Evolutionary conservation across 2,113 vertebrate species (phyloP).

Genomic region (Strix aluco): DNA sequence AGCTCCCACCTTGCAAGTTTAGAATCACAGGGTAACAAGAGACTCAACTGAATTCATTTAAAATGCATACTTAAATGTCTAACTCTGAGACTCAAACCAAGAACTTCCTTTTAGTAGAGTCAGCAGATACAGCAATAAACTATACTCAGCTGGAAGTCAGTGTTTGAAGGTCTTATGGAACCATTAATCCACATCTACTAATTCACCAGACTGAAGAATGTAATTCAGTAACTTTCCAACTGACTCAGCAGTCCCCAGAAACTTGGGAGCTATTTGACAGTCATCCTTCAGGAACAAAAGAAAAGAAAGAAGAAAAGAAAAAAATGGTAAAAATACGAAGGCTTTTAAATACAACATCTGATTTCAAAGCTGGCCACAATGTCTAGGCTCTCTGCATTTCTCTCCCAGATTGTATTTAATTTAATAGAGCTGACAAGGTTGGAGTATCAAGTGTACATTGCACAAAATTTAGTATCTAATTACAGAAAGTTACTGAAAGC

Average conservation of each 20-base stretch:
- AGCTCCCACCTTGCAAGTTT: background rate
- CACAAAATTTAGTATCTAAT: background rate
- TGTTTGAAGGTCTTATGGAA: background rate
- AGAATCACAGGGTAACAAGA: background rate
- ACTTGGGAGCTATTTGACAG: background rate
- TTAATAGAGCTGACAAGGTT: background rate
- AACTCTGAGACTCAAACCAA: background rate
- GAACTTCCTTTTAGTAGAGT: background rate
- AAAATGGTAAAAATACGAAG: background rate
- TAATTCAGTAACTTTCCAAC: conserved; percentile 12
- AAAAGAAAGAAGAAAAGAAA: background rate
- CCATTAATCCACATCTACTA: background rate
- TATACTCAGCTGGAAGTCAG: background rate
- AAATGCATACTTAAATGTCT: background rate
- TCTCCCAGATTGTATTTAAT: background rate
- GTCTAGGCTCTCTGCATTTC: background rate
- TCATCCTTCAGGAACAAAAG: background rate
- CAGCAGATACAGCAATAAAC: background rate
- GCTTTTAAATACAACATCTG: background rate
- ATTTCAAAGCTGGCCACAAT: background rate
- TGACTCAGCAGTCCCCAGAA: conserved; percentile 7
- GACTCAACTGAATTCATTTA: background rate
- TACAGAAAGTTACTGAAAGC: background rate
- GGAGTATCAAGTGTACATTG: background rate
- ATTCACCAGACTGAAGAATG: background rate